phyloP scores from a whole-genome alignment of 2,888 invertebrate genomes.

The Drosophila neotestacea region DNA sequence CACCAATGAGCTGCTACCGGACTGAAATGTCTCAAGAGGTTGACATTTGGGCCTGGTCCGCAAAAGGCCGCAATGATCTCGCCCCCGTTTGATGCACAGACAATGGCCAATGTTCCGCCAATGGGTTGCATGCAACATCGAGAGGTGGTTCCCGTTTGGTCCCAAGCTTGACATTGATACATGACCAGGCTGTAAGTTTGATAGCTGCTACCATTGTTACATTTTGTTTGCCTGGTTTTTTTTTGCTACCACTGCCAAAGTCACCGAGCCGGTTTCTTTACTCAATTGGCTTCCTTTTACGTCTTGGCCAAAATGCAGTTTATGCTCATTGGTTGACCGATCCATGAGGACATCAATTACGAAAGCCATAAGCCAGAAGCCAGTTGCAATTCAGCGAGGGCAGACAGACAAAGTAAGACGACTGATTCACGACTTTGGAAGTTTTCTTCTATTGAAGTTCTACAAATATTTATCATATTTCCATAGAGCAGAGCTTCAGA shows the following conservation, averaged over 20 bases:
- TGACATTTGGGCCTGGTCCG: conserved; percentile 65
- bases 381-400: not conserved
- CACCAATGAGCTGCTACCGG: conserved; percentile 70
- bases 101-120: conserved; percentile 62
- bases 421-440: conserved; percentile 1
- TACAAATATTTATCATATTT: not conserved
- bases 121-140: conserved; percentile 25
- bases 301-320: conserved; percentile 29
- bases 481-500: too few species aligned
- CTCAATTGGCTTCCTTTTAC: conserved; percentile 46
- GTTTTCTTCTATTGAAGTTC: not conserved
- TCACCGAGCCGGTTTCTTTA: conserved; percentile 43
- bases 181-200: conserved; percentile 70
- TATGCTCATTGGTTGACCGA: conserved; percentile 56
- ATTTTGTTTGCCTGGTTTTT: conserved; percentile 35
- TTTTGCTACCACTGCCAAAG: conserved; percentile 14
- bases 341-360: conserved; percentile 53
- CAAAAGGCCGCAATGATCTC: conserved; percentile 31
- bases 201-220: conserved; percentile 76
- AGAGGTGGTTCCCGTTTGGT: conserved; percentile 60
- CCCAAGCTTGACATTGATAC: conserved; percentile 73
- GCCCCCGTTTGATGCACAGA: conserved; percentile 51
- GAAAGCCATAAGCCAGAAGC: conserved; percentile 11
- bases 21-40: conserved; percentile 47
- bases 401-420: not conserved